These are phyloP conservation scores for Paralvinella palmiformis DNA, from an alignment of 1,140 invertebrate species.

Conservation along the genomic window DNA sequence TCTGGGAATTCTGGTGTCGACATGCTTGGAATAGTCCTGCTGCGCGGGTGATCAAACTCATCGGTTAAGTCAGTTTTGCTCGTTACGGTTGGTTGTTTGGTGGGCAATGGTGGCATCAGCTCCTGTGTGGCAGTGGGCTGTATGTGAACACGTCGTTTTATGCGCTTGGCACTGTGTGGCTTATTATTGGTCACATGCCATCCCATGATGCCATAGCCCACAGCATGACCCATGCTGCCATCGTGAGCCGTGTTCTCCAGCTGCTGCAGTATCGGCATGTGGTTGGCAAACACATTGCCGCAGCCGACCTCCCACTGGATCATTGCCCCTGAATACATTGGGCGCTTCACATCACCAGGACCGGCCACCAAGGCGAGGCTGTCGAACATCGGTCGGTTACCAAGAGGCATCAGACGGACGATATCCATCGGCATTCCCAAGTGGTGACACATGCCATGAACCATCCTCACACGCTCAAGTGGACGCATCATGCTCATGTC, in stretches of 20 bases:
- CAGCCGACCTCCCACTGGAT: constrained; percentile 14
- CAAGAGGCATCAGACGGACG: constrained; percentile 5
- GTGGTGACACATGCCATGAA: not conserved
- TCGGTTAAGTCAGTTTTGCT: not conserved
- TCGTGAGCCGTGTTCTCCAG: not conserved
- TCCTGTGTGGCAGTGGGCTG: not conserved
- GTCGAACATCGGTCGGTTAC: constrained; percentile 2
- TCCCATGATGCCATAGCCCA: constrained; percentile 10
- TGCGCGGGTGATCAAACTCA: not conserved
- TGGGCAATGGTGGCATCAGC: not conserved
- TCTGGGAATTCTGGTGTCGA: not conserved
- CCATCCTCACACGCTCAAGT: not conserved
- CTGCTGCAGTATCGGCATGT: constrained; percentile 9
- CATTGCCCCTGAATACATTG: not conserved
- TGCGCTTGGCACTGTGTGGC: not conserved
- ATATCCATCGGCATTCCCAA: constrained; percentile 8
- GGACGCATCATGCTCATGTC: not conserved
- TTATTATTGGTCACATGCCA: constrained; percentile 16
- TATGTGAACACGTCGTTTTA: constrained; percentile 3
- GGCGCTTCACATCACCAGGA: constrained; percentile 6
- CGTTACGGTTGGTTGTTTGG: not conserved
- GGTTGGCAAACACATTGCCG: constrained; percentile 11
- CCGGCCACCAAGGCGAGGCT: constrained; percentile 15
- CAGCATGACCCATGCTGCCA: constrained; percentile 2
- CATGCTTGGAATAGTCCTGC: too few species aligned